phyloP scores from a whole-genome alignment of 2,888 invertebrate genomes.

The Amiota minor region DNA sequence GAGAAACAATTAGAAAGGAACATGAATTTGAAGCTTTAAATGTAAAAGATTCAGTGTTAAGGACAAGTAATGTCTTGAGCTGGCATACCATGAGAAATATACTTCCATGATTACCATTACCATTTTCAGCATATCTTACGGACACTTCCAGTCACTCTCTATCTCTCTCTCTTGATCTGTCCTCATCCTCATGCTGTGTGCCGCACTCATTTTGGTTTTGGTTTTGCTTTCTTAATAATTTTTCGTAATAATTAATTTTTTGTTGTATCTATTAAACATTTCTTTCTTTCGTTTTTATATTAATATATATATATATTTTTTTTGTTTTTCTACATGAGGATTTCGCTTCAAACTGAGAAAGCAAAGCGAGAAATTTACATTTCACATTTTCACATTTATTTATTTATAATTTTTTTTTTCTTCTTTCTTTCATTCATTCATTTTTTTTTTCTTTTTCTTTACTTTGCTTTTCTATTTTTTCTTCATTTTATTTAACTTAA shows the following conservation, averaged over 20 bases:
- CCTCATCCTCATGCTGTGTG: no score
- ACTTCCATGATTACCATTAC: no score
- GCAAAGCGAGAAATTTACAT: constrained; percentile 56
- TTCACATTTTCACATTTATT: constrained; percentile 60
- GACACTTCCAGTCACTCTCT: no score
- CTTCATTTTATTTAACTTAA: no score
- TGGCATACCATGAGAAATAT: no score
- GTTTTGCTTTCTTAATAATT: constrained; percentile 30
- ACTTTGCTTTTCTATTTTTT: constrained; percentile 3
- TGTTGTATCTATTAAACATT: constrained; percentile 16
- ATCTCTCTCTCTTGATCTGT: no score
- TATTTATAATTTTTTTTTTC: not conserved
- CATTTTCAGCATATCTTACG: no score
- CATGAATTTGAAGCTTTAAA: no score
- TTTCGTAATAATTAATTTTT: constrained; percentile 59
- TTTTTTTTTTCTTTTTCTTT: constrained; percentile 10
- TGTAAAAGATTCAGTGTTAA: no score
- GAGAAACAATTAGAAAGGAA: no score
- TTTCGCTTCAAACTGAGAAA: constrained; percentile 10
- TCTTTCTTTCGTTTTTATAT: constrained; percentile 15
- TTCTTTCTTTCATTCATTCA: constrained; percentile 5
- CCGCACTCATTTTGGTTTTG: not conserved
- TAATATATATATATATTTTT: constrained; percentile 41
- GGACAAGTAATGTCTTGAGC: no score
- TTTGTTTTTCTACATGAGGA: not conserved